Evolutionary conservation across 2,113 vertebrate genomes (phyloP), one percentile per base, ranked within the genome.

Genomic region (Perca schrenkii): DNA sequence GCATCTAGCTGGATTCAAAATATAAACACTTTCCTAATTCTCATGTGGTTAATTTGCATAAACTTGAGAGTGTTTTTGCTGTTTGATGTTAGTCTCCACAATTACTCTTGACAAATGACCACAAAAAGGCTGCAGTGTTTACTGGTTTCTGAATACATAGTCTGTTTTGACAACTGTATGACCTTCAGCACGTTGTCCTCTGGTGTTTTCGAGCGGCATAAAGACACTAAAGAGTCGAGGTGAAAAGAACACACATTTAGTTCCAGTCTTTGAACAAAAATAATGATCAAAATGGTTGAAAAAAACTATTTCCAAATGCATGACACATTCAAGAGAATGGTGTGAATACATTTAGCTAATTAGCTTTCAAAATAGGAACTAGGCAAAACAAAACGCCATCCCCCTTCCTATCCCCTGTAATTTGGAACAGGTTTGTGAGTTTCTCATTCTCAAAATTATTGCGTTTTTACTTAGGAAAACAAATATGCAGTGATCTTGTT

Each of bases 41-140:
- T 86, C 72, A 15, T 72, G 85, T 89, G 92, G 64, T 79, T 87
- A 86, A 91, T 92, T 92, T 92, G 81, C 78, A 87, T 79, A 49
- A 78, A 87, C 72, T 82, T 58, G 56, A 68, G 64, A 63, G 28
- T 46, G 57, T 74, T 87, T 82, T 77, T 66, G 14, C 47, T 25
- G 46, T 89, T 90, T 89, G 76, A 87, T 86, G 54, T 80, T 86
- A 54, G 75, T 86, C 63, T 72, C 69, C 67, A 74, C 80, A 80
- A 74, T 34, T 64, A 49, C 56, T 90, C 66, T 69, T 85, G 82
- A 88, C 85, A 90, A 88, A 87, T 86, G 84, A 89, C 85, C 77
- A 79, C 80, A 86, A 61, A 86, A 77, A 80, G 13, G 28, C 56
- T 47, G 43, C 34, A 49, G 64, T 85, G 71, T 90, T 89, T 85